Evolutionary conservation across 92 coral and sea anemone species (phyloP).

Genomic region (Montipora capitata): DNA sequence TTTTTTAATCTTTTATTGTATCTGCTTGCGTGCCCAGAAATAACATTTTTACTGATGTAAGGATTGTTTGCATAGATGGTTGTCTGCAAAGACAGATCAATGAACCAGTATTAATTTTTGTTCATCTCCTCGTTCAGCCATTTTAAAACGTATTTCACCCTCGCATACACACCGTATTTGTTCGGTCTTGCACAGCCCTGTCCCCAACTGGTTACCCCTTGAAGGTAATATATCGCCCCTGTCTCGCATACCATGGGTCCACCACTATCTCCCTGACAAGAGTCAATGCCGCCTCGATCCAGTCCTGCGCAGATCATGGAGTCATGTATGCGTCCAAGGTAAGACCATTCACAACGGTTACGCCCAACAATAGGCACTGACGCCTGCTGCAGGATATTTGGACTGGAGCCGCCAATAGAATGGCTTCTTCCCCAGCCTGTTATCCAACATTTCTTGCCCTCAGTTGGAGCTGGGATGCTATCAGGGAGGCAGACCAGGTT

Average conservation of each 20-base stretch:
- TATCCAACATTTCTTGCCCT: conserved; percentile 74
- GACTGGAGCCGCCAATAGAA: conserved; percentile 54
- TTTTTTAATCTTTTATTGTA: no score
- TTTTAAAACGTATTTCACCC: conserved; percentile 52
- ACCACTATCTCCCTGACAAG: conserved; percentile 78
- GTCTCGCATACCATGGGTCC: conserved; percentile 72
- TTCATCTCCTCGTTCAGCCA: conserved; percentile 64
- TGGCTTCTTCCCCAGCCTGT: conserved; percentile 72
- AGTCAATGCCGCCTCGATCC: conserved; percentile 75
- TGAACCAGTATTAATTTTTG: conserved; percentile 1
- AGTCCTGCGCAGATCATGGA: conserved; percentile 77
- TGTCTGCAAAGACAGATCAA: no score
- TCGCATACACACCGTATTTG: conserved; percentile 70
- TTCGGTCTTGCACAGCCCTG: conserved; percentile 68
- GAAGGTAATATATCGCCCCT: conserved; percentile 61
- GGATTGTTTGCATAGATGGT: no score
- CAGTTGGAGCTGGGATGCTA: conserved; percentile 42
- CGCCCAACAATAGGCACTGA: conserved; percentile 71
- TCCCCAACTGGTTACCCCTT: conserved; percentile 76
- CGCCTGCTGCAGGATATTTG: conserved; percentile 61
- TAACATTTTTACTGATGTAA: no score
- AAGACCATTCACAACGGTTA: conserved; percentile 63
- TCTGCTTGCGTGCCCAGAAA: no score
- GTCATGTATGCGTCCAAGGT: conserved; percentile 75
- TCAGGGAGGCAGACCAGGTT: conserved; percentile 71